Conservation (phyloP, 2,113 vertebrate genomes). For the Prionailurus bengalensis region DNA sequence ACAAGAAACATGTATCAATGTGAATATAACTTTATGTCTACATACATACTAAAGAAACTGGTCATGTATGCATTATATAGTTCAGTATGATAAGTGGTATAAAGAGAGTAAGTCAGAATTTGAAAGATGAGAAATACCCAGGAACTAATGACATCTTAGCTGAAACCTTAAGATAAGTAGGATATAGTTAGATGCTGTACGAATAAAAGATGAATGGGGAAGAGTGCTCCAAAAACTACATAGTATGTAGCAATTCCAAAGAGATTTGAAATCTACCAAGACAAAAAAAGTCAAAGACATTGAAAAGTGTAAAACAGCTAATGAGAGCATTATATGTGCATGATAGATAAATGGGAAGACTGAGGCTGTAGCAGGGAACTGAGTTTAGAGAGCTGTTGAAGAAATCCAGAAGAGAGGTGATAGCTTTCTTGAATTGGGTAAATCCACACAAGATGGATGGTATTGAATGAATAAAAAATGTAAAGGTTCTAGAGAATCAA, state of each 20-base stretch:
- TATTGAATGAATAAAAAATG: not conserved
- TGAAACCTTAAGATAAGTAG: not conserved
- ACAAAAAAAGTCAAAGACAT: not conserved
- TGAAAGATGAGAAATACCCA: not conserved
- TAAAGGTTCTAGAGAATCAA: not conserved
- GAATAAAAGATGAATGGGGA: not conserved
- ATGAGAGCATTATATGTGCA: not conserved
- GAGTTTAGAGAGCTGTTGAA: not conserved
- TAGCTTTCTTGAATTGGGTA: not conserved
- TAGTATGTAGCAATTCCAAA: not conserved
- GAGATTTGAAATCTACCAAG: not conserved
- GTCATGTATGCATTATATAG: not conserved
- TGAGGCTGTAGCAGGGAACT: not conserved
- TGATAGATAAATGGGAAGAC: not conserved
- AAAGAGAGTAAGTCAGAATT: not conserved
- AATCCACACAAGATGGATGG: too few species aligned
- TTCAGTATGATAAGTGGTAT: not conserved
- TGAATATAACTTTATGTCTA: not conserved
- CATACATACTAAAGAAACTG: not conserved
- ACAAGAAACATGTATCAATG: not conserved
- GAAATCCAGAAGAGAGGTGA: not conserved
- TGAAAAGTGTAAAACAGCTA: not conserved
- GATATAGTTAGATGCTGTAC: not conserved
- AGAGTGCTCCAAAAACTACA: not conserved
- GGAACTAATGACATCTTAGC: not conserved